Evolutionary conservation across 2,888 invertebrate species (phyloP).

Genomic region (Lycaena phlaeas): DNA sequence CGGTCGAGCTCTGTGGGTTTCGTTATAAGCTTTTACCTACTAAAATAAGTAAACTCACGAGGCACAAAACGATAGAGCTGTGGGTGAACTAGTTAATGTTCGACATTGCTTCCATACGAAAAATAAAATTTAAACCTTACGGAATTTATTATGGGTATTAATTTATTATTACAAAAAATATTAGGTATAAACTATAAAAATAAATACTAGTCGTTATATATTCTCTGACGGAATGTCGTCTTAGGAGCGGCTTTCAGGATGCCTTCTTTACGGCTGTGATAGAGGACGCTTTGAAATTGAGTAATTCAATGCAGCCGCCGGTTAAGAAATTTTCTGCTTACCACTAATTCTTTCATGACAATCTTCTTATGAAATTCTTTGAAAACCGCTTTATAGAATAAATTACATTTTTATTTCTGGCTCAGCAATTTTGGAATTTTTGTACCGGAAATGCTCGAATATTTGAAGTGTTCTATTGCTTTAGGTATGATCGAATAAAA

Average conservation of each 20-base stretch:
- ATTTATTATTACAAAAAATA: no score
- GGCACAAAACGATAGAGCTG: no score
- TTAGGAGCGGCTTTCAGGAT: constrained; percentile 10
- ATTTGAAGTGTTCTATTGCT: no score
- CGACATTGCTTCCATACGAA: no score
- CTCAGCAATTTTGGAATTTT: not conserved
- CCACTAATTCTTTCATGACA: constrained; percentile 5
- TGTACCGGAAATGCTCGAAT: not conserved
- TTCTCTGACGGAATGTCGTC: constrained; percentile 12
- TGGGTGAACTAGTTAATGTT: no score
- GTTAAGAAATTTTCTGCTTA: constrained; percentile 9
- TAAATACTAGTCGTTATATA: constrained; percentile 4
- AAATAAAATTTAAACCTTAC: no score
- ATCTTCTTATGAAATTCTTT: constrained; percentile 9
- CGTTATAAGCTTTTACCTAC: no score
- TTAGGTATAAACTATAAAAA: no score
- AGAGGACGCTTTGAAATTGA: constrained; percentile 17
- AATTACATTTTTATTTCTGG: not conserved
- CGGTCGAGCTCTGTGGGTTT: no score
- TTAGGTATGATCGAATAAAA: no score
- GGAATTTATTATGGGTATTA: no score
- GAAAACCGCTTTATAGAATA: constrained; percentile 1
- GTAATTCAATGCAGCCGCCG: constrained; percentile 15
- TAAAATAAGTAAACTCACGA: no score
- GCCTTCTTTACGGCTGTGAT: constrained; percentile 11